phyloP scores from a whole-genome alignment of 2,888 invertebrate genomes.

The Drosophila austrosaltans region DNA sequence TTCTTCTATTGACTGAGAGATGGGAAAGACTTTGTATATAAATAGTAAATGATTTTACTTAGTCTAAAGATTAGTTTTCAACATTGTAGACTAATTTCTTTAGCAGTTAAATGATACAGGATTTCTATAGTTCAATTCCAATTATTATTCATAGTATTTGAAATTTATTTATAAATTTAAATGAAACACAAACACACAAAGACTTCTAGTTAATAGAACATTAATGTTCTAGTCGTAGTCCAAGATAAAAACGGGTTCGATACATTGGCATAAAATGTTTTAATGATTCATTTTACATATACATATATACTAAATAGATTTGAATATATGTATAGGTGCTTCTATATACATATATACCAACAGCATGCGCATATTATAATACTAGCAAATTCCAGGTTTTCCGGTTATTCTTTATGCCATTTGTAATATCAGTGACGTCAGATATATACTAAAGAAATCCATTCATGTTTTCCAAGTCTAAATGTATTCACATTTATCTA shows the following conservation, averaged over 20 bases:
- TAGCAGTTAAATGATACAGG: no score
- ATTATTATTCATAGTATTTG: constrained; percentile 1
- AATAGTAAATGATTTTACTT: no score
- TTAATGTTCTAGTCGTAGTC: not conserved
- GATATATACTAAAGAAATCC: not conserved
- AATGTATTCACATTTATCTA: constrained; percentile 2
- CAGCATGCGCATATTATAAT: constrained; percentile 4
- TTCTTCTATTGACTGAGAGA: not conserved
- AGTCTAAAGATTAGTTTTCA: no score
- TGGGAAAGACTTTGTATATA: no score
- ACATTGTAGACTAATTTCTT: no score
- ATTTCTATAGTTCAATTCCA: no score
- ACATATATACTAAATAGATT: not conserved
- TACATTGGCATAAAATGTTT: constrained; percentile 5
- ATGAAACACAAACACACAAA: not conserved
- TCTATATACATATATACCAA: not conserved
- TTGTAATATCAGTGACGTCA: constrained; percentile 15
- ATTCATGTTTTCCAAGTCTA: constrained; percentile 13
- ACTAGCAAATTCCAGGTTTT: constrained; percentile 6
- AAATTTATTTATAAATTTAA: not conserved
- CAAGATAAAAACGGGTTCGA: not conserved
- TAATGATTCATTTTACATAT: constrained; percentile 5
- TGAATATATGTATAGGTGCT: not conserved
- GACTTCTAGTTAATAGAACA: not conserved
- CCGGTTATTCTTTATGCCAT: constrained; percentile 15